Evolutionary conservation across 2,113 vertebrate genomes (phyloP), one percentile per base, ranked within the genome.

Genomic region (Hydrochoerus hydrochaeris): DNA sequence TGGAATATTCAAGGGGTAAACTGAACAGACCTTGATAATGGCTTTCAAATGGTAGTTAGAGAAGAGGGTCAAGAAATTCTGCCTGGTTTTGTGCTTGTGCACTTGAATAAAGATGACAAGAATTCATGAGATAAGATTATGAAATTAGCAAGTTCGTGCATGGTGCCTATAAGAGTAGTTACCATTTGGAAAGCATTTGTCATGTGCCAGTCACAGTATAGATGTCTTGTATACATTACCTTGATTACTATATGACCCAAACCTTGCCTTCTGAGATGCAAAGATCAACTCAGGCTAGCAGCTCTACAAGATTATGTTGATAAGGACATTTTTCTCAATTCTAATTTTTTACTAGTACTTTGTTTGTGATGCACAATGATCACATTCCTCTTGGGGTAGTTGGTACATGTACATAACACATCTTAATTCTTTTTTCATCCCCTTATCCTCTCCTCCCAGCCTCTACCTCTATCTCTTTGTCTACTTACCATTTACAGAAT

Each of bases 61-160:
- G 49, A 85, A 26, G n/a, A 94, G 35, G 14, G 49, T 81, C 84
- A 77, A 80, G 41, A 54, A 92, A 44, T 26, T 91, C 14, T 52
- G 90, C 62, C 69, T 73, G 58, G 38, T 38, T 93, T 96, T 71
- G 38, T 62, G 26, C 52, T 95, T 91, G 22, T 77, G 35, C 52
- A 90, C 7, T 3, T 57, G n/a, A 32, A 44, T 62, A 73, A 49
- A 32, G 57, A 58, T n/a, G 35, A 49, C 38, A n/a, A 16, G 35
- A 82, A 12, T 60, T 85, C 85, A 80, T 83, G 80, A 87, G 84
- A 58, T 35, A 60, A 35, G 16, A 54, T 96, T 38, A 81, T 65
- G 85, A 77, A 86, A 75, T 58, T 16, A 69, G n/a, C 67, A 88
- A 30, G 30, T 91, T 65, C 67, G 35, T 52, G 8, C 82, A 4